Base-by-base conservation (phyloP, 2,888 invertebrate genomes). In the Drosophila diplacantha region DNA sequence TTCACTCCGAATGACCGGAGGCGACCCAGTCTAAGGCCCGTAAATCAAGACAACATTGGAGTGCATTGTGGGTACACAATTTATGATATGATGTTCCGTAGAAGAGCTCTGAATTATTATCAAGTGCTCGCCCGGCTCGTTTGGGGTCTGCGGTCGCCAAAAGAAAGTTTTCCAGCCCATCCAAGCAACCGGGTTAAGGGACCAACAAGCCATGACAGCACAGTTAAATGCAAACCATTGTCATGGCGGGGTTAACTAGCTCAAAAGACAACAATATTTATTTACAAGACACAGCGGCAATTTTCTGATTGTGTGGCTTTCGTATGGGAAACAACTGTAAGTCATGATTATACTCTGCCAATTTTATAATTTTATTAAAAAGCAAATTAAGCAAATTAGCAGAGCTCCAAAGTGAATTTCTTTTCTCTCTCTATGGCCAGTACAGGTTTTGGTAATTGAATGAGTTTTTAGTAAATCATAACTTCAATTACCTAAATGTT, bases 1-100 rank as follows among this genome's bases (percentile, higher is more conserved):
- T 78, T 74, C 83, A 76, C 67, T 31, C 44, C 76, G 65, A 68
- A 26, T 74, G 72, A 74, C 73, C 73, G 56, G 35, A 52, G 56
- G 47, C 67, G 52, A 56, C 63, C 66, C 66, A 66, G 66, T 55
- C 63, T 37, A 46, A 20, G 43, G 41, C 20, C 29, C 64, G 70
- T 70, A 69, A 70, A 58, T 70, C 70, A 70, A 49, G 50, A 24
- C 49, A 61, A 54, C 56, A 70, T 43, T 50, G 56, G 35, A 53
- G 39, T 69, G 71, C 68, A 56, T 29, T 56, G 51, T 57, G 62
- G n/a, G 35, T 29, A 18, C 18, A 51, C 51, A 58, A 58, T 49
- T 66, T 58, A 58, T 66, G 59, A 58, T 53, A 39, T 44, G 39
- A 52, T 37, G 49, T 24, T 26, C 26, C 18, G 29, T 20, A 46